Conservation (phyloP, 2,113 vertebrate genomes). For the Hypomesus transpacificus region DNA sequence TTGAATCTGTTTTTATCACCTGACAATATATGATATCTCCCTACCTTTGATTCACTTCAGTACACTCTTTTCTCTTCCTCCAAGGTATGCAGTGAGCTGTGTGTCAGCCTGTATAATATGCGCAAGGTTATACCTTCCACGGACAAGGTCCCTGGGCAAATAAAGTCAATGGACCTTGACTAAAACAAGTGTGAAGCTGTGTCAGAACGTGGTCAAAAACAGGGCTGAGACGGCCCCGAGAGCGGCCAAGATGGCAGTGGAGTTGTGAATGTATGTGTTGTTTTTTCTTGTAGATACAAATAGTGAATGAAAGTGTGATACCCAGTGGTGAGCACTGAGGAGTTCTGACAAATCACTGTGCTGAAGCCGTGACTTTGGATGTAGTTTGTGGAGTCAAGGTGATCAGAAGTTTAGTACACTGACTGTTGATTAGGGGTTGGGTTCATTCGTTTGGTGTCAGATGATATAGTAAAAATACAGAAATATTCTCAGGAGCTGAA, state of each 20-base stretch:
- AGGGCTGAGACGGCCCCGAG: conserved; percentile 34
- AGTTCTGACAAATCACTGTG: conserved; percentile 32
- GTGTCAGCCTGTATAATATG: conserved; percentile 60
- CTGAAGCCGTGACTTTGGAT: conserved; percentile 34
- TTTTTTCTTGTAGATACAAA: conserved; percentile 22
- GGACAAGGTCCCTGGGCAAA: conserved; percentile 55
- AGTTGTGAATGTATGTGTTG: conserved; percentile 49
- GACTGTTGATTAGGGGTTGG: too few relatives aligned
- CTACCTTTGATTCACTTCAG: conserved; percentile 18
- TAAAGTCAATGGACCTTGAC: conserved; percentile 60
- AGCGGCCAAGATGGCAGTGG: conserved; percentile 45
- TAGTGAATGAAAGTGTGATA: conserved; percentile 42
- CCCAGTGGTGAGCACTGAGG: conserved; percentile 26
- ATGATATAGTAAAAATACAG: too few relatives aligned
- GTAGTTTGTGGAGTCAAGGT: conserved; percentile 27
- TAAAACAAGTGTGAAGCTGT: conserved; percentile 59
- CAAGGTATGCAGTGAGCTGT: conserved; percentile 29
- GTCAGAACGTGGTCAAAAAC: conserved; percentile 32
- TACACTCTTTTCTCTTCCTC: conserved; percentile 7
- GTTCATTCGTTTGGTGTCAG: too few relatives aligned
- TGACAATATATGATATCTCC: conserved; percentile 54
- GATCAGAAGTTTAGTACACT: conserved; percentile 27
- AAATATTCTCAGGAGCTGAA: too few relatives aligned
- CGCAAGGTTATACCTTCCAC: conserved; percentile 56
- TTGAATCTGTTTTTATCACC: conserved; percentile 42